Base-by-base conservation (phyloP, 2,888 invertebrate genomes). In the Seira musarum region DNA sequence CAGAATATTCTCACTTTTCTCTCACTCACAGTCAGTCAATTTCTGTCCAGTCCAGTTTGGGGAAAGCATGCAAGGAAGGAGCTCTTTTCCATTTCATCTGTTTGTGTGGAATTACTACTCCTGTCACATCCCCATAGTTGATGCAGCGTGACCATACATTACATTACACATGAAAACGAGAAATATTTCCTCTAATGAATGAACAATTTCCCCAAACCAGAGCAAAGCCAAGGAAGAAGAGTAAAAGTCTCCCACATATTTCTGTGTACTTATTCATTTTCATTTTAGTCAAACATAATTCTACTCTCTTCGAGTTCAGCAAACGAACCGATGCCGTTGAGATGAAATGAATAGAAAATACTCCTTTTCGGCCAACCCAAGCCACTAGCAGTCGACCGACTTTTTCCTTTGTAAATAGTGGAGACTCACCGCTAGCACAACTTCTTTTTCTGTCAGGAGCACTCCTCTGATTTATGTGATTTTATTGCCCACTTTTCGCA, bases 401-500 rank as follows among this genome's bases (percentile, higher is more conserved):
- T 53, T 53, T 13, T 8, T 8, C 53, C 13, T 17, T 53, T 53
- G 53, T 53, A 53, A 53, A 53, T 53, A 53, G 2, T 30, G 30
- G 30, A n/a, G n/a, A 30, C 30, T 30, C 30, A 30, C 53, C 53
- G 53, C 53, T 3, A 3, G 53, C 30, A 30, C 30, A 30, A 30
- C 30, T 30, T n/a, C n/a, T n/a, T 30, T 30, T 30, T 53, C 3
- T 53, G 53, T 53, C 53, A 53, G 17, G 19, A 68, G 24, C 25
- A 53, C 60, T 69, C 60, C 25, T 10, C 60, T 69, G 69, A 69
- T 60, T 60, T 35, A 69, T 69, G 35, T 17, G 21, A 69, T 60
- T 69, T 57, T 57, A 60, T 60, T 60, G 60, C 17, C 60, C 17
- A 22, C 60, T 15, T 46, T 25, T 22, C 17, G 49, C 40, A 22